Conservation (phyloP, 2,888 invertebrate genomes). For the Limnephilus rhombicus region DNA sequence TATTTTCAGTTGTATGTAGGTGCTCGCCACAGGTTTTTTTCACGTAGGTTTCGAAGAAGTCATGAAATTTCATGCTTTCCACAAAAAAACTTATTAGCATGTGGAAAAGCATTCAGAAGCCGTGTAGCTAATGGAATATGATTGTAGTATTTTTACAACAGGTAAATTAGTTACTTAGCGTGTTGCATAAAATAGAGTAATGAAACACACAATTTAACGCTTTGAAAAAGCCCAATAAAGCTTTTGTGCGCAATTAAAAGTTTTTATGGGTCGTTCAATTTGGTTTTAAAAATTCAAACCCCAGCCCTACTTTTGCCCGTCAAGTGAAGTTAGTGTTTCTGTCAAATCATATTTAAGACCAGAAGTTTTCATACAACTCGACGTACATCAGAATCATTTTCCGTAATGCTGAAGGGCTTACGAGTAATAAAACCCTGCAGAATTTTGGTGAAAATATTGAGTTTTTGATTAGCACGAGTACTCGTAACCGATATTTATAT, state of each 20-base stretch:
- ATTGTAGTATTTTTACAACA: background rate
- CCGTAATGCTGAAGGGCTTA: background rate
- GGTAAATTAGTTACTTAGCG: background rate
- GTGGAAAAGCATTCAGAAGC: background rate
- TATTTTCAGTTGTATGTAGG: too few relatives aligned
- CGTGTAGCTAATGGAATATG: background rate
- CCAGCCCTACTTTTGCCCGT: conserved; percentile 7
- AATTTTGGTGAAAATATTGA: background rate
- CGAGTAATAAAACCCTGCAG: background rate
- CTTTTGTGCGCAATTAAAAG: background rate
- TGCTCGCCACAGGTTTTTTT: too few relatives aligned
- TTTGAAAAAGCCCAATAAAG: background rate
- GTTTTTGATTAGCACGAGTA: background rate
- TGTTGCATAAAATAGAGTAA: background rate
- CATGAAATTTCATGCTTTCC: too few relatives aligned
- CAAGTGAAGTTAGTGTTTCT: conserved; percentile 34
- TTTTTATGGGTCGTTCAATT: background rate
- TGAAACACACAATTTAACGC: background rate
- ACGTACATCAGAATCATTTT: conserved; percentile 35
- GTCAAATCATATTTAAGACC: conserved; percentile 40
- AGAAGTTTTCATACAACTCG: conserved; percentile 39
- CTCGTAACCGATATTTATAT: background rate
- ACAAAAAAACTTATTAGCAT: too few relatives aligned
- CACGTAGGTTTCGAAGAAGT: too few relatives aligned
- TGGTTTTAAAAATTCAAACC: background rate